These are phyloP conservation scores for Plagodis dolabraria DNA, from an alignment of 2,888 invertebrate genomes.

Conservation along the genomic window DNA sequence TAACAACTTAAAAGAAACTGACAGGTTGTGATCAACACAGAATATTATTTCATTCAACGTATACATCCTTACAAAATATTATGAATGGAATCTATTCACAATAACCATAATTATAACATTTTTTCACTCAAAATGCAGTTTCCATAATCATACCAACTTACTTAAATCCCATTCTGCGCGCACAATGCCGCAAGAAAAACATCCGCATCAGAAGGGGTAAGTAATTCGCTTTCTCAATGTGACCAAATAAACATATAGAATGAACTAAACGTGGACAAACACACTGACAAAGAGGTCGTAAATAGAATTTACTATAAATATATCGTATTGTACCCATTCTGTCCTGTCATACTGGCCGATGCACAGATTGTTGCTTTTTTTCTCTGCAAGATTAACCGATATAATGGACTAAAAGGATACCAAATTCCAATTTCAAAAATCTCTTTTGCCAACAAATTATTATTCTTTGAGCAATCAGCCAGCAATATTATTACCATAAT, in stretches of 20 bases:
- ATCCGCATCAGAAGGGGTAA: constrained; percentile 66
- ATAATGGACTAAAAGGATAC: constrained; percentile 42
- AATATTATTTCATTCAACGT: constrained; percentile 5
- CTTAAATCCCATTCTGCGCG: constrained; percentile 52
- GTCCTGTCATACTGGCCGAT: constrained; percentile 42
- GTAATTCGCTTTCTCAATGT: constrained; percentile 64
- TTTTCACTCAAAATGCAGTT: constrained; percentile 43
- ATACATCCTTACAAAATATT: constrained; percentile 25
- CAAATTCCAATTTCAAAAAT: constrained; percentile 43
- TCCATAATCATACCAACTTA: constrained; percentile 42
- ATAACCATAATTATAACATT: constrained; percentile 46
- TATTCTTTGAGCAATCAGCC: constrained; percentile 25
- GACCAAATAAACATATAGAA: constrained; percentile 59
- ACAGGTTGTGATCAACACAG: constrained; percentile 12
- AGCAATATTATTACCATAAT: constrained; percentile 24
- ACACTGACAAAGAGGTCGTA: constrained; percentile 55
- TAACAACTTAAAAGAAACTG: not conserved
- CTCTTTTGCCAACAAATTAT: constrained; percentile 30
- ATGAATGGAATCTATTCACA: constrained; percentile 30
- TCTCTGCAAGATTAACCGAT: constrained; percentile 50
- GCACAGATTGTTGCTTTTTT: constrained; percentile 30
- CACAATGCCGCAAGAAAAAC: constrained; percentile 70
- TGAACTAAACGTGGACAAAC: constrained; percentile 79
- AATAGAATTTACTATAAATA: constrained; percentile 68
- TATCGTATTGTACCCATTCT: constrained; percentile 60